Conservation (phyloP, 2,888 invertebrate genomes). For the Congeria kusceri region DNA sequence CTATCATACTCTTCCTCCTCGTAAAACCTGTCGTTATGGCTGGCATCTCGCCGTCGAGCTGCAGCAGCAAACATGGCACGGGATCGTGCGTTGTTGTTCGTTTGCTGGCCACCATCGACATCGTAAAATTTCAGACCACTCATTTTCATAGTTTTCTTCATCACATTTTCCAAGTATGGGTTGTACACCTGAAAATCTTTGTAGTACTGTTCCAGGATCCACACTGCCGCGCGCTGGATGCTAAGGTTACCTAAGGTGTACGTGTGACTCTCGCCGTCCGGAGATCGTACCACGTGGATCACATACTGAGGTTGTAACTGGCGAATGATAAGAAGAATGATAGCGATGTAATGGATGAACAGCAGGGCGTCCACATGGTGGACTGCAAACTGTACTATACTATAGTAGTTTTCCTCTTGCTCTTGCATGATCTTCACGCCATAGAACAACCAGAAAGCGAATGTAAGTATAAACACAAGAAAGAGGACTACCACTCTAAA, state of each 20-base stretch:
- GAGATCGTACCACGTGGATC: constrained; percentile 92
- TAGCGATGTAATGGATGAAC: constrained; percentile 97
- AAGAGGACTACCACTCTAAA: constrained; percentile 95
- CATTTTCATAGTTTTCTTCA: constrained; percentile 76
- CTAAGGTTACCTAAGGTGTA: constrained; percentile 91
- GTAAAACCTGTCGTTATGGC: constrained; percentile 97
- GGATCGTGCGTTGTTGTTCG: constrained; percentile 78
- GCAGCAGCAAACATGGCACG: constrained; percentile 88
- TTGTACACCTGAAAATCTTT: constrained; percentile 98
- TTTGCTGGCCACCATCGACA: constrained; percentile 90
- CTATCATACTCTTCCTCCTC: constrained; percentile 99
- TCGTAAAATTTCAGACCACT: constrained; percentile 95
- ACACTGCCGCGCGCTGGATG: constrained; percentile 97
- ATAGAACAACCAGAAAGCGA: constrained; percentile 99
- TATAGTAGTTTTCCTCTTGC: constrained; percentile 88
- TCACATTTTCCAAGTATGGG: constrained; percentile 89
- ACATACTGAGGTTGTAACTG: constrained; percentile 94
- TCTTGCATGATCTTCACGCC: constrained; percentile 91
- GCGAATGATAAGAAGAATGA: constrained; percentile 96
- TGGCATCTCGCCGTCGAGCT: constrained; percentile 94
- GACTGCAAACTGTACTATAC: constrained; percentile 95
- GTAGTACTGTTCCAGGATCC: constrained; percentile 97
- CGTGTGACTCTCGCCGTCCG: constrained; percentile 96
- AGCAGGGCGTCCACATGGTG: constrained; percentile 97
- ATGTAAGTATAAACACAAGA: constrained; percentile 95